These are phyloP conservation scores for Rissa tridactyla DNA, from an alignment of 2,113 vertebrate species.

Conservation along the genomic window DNA sequence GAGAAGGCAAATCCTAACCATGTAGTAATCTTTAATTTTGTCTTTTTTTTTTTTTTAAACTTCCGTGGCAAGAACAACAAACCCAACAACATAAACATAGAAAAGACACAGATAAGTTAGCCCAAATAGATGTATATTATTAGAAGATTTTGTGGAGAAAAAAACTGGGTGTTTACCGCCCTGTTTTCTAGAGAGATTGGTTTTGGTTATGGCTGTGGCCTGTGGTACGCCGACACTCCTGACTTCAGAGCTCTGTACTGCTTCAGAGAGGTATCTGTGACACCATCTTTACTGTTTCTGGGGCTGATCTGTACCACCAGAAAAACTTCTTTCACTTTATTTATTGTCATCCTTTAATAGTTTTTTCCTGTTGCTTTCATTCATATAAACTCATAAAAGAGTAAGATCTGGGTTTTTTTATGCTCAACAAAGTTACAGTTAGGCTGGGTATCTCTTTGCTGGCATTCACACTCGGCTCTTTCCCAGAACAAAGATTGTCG, in stretches of 20 bases:
- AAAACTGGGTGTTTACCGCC: rapidly evolving
- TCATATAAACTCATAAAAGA: neutral
- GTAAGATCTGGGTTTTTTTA: neutral
- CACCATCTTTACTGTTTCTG: neutral
- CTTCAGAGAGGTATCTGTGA: neutral
- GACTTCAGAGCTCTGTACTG: neutral
- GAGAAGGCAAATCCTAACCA: neutral
- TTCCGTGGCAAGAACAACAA: neutral
- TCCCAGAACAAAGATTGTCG: neutral
- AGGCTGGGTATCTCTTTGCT: neutral
- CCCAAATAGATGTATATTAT: neutral
- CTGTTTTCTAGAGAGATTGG: neutral
- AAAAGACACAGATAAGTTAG: neutral
- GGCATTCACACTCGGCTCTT: neutral
- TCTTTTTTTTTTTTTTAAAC: neutral
- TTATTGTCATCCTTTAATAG: neutral
- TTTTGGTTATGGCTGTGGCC: neutral
- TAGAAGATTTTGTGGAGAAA: neutral
- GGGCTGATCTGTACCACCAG: neutral
- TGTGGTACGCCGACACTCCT: neutral
- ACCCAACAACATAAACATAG: neutral
- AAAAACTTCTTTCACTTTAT: neutral
- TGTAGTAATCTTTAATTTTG: neutral
- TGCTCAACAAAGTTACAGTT: neutral
- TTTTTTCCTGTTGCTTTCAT: neutral